Percentiles rank a stretch among this genome's conserved stretches.
phyloP scores from a whole-genome alignment of 1,140 invertebrate species.

The Phenacoccus solenopsis region DNA sequence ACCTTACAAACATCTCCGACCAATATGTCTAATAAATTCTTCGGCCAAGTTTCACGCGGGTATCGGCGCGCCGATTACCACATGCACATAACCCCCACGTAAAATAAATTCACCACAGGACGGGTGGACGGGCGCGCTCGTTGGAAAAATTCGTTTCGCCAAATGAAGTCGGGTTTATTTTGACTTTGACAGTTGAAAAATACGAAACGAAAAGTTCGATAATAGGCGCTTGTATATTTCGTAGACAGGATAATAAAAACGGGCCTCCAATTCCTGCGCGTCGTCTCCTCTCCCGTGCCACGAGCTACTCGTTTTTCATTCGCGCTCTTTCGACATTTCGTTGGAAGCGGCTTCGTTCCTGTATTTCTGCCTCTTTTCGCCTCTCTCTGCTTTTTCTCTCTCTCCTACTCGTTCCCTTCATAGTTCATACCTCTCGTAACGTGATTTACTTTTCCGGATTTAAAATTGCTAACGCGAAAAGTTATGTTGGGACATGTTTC shows the following conservation, averaged over 20 bases:
- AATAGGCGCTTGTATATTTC: background rate
- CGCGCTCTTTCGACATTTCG: background rate
- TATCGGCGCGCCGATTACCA: background rate
- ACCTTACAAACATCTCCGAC: too few relatives aligned
- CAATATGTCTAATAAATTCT: background rate
- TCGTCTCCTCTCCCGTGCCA: background rate
- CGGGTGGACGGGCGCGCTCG: background rate
- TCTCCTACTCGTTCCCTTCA: too few relatives aligned
- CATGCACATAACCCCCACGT: too few relatives aligned
- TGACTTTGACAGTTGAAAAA: constrained; percentile 2
- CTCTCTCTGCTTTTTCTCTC: too few relatives aligned
- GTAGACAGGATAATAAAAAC: background rate
- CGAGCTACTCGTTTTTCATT: background rate
- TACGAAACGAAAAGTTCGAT: background rate
- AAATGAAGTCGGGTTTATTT: background rate
- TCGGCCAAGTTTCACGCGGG: background rate
- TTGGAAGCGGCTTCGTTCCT: too few relatives aligned
- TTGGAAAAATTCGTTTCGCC: background rate
- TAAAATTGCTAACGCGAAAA: background rate
- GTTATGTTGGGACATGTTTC: background rate
- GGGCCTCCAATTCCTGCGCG: background rate
- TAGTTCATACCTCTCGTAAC: too few relatives aligned
- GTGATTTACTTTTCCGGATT: background rate
- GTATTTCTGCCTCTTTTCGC: too few relatives aligned
- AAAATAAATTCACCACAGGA: background rate